Percentiles rank a stretch among this genome's conserved stretches.
phyloP scores from a whole-genome alignment of 2,888 invertebrate species.

The Ormyrus thymus region DNA sequence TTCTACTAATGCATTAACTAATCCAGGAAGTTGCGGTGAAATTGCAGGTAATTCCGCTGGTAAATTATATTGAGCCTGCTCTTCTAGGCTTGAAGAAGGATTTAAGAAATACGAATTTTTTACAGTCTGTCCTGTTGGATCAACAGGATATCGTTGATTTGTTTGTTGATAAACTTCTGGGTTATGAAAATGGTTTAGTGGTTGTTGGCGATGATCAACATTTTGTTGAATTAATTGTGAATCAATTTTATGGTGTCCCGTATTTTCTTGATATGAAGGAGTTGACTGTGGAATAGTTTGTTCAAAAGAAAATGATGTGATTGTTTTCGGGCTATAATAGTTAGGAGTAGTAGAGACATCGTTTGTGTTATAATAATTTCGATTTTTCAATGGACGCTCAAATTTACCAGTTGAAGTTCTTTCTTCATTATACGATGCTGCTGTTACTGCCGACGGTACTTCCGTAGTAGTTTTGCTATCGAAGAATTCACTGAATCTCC shows the following conservation, averaged over 20 bases:
- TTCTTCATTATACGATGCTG: slow-evolving; percentile 60
- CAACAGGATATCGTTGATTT: slow-evolving; percentile 58
- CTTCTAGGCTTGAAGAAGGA: slow-evolving; percentile 48
- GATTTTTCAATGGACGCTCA: slow-evolving; percentile 56
- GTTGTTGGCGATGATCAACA: slow-evolving; percentile 54
- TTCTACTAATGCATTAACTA: slow-evolving; percentile 80
- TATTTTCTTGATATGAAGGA: slow-evolving; percentile 58
- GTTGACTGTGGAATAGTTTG: slow-evolving; percentile 59
- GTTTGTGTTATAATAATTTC: slow-evolving; percentile 55
- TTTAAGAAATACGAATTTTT: slow-evolving; percentile 57
- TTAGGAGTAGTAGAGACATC: slow-evolving; percentile 59
- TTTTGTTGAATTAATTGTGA: slow-evolving; percentile 40
- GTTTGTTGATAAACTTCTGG: slow-evolving; percentile 57
- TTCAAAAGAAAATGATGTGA: slow-evolving; percentile 59
- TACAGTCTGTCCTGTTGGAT: slow-evolving; percentile 56
- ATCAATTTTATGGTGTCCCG: slow-evolving; percentile 49
- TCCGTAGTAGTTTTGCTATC: slow-evolving; percentile 55
- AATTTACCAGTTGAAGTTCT: slow-evolving; percentile 52
- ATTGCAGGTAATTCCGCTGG: slow-evolving; percentile 78
- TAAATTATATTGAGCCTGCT: slow-evolving; percentile 76
- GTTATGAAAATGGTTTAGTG: slow-evolving; percentile 53
- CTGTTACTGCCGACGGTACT: slow-evolving; percentile 52
- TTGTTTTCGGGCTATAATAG: slow-evolving; percentile 60
- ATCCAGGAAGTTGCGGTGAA: slow-evolving; percentile 78
- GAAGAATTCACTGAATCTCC: slow-evolving; percentile 55